phyloP scores from a whole-genome alignment of 2,797 vertebrate genomes.

The Heliangelus exortis region DNA sequence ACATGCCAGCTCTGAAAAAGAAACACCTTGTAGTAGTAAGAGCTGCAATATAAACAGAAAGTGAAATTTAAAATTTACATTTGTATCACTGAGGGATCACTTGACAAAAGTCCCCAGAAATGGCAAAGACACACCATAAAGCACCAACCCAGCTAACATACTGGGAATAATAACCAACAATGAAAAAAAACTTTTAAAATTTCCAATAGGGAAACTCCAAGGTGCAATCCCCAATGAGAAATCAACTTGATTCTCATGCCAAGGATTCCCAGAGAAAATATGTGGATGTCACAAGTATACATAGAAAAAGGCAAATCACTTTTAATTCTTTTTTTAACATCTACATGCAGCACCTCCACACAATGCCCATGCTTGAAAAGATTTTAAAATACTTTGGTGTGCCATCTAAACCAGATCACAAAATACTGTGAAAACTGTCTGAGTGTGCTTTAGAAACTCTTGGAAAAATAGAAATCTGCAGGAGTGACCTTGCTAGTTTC shows the following conservation, averaged over 20 bases:
- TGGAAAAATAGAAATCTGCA: neutral
- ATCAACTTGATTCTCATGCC: neutral
- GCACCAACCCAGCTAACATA: neutral
- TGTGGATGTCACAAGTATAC: accelerated
- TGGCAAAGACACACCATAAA: neutral
- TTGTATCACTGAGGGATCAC: neutral
- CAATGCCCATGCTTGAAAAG: accelerated
- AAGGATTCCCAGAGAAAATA: neutral
- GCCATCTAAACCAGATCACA: neutral
- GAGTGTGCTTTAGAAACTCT: neutral
- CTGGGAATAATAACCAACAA: accelerated
- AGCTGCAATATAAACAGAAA: neutral
- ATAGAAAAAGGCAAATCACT: neutral
- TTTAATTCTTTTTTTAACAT: neutral
- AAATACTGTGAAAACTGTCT: neutral
- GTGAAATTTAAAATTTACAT: neutral
- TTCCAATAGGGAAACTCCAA: neutral
- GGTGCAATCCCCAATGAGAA: neutral
- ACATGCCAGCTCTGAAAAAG: neutral
- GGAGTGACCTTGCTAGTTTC: neutral
- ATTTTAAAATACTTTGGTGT: neutral
- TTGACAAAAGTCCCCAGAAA: neutral
- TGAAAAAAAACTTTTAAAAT: neutral
- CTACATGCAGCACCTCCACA: neutral
- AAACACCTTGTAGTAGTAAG: neutral